Evolutionary conservation across 2,888 invertebrate species (phyloP).

Genomic region (Morpho deidamia): DNA sequence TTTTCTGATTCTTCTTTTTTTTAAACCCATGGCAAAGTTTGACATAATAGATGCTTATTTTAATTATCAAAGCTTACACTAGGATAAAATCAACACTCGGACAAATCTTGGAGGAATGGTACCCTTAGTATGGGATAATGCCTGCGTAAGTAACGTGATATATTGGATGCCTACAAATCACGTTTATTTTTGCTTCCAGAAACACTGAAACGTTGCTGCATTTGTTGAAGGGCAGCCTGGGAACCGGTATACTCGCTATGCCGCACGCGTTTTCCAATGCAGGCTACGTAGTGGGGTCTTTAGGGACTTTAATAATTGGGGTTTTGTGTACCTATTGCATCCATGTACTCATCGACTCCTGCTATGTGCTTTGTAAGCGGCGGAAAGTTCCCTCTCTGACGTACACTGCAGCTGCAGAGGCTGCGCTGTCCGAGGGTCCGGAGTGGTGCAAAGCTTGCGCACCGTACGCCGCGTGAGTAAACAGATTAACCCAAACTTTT

Average conservation of each 20-base stretch:
- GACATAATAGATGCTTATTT: too few species aligned
- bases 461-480: conserved; percentile 82
- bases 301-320: conserved; percentile 91
- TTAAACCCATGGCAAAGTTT: too few species aligned
- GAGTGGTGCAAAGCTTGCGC: conserved; percentile 80
- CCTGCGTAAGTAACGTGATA: too few species aligned
- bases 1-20: too few species aligned
- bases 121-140: too few species aligned
- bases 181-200: conserved; percentile 55
- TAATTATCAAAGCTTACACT: too few species aligned
- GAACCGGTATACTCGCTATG: conserved; percentile 95
- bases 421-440: conserved; percentile 88
- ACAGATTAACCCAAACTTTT: not conserved
- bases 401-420: conserved; percentile 90
- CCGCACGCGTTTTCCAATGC: conserved; percentile 91
- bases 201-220: conserved; percentile 90
- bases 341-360: conserved; percentile 87
- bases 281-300: conserved; percentile 87
- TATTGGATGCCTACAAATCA: too few species aligned
- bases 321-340: conserved; percentile 96
- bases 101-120: too few species aligned
- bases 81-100: too few species aligned
- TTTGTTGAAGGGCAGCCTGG: conserved; percentile 92
- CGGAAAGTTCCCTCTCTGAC: conserved; percentile 81
- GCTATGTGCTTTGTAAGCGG: conserved; percentile 80